A percentile compares a stretch with the other conserved stretches of the same genome.
Evolutionary conservation across 2,888 invertebrate species (phyloP).

Genomic region (Willowsia nigromaculata): DNA sequence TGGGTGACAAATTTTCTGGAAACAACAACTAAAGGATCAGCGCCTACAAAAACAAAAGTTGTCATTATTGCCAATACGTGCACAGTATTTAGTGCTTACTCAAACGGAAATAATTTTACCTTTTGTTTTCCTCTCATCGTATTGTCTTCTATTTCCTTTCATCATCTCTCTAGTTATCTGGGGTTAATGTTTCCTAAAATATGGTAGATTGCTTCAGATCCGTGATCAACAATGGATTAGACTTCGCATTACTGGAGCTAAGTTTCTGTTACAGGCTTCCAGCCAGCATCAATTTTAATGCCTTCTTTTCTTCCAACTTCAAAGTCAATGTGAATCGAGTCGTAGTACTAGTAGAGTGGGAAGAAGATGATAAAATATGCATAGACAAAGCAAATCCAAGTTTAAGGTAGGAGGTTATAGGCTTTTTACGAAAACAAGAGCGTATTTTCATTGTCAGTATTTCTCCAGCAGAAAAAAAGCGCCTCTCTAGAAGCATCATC

Average conservation of each 20-base stretch:
- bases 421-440: not conserved
- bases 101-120: not conserved
- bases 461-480: not conserved
- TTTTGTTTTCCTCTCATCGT: not conserved
- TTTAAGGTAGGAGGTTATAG: not conserved
- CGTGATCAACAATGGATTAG: not conserved
- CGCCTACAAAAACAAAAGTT: no score
- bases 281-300: not conserved
- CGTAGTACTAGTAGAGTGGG: not conserved
- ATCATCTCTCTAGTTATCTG: not conserved
- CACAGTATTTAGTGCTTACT: not conserved
- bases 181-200: not conserved
- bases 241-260: no score
- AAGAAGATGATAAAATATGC: not conserved
- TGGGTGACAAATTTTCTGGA: no score
- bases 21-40: no score
- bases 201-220: not conserved
- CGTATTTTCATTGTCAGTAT: not conserved
- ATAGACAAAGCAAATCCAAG: not conserved
- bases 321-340: not conserved
- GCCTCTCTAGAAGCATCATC: not conserved
- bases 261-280: no score
- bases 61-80: no score
- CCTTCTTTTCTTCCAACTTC: not conserved
- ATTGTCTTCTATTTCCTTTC: not conserved